Evolutionary conservation across 2,113 vertebrate genomes (phyloP).

Genomic region (Podarcis muralis): DNA sequence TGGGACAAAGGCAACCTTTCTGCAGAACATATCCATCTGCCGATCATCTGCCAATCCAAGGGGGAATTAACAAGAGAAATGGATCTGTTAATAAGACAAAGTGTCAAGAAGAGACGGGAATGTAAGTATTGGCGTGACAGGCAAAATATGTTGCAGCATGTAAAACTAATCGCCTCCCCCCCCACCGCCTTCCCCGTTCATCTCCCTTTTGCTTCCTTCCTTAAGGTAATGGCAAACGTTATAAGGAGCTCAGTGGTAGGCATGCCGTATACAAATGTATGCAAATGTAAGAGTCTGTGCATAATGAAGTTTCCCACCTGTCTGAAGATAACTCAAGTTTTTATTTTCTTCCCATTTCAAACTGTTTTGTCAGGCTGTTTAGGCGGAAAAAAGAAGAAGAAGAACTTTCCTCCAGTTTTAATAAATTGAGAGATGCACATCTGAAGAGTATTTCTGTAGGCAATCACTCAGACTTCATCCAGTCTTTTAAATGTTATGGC

Average conservation of each 20-base stretch:
- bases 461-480: background rate
- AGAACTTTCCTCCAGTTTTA: conserved; percentile 4
- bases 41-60: conserved; percentile 55
- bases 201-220: conserved; percentile 37
- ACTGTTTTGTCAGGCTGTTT: background rate
- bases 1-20: conserved; percentile 37
- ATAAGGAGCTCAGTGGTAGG: conserved; percentile 7
- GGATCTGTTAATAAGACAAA: conserved; percentile 63
- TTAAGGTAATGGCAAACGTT: conserved; percentile 42
- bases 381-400: background rate
- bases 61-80: conserved; percentile 59
- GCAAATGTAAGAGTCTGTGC: conserved; percentile 9
- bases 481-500: background rate
- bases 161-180: conserved; percentile 33
- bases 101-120: conserved; percentile 53
- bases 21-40: conserved; percentile 50
- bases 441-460: background rate
- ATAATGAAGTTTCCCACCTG: conserved; percentile 32
- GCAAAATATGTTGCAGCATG: conserved; percentile 36
- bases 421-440: background rate
- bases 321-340: background rate
- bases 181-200: background rate
- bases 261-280: conserved; percentile 19
- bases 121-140: conserved; percentile 41
- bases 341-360: background rate